A percentile compares a stretch with the other conserved stretches of the same genome.
Evolutionary conservation across 1,140 invertebrate genomes (phyloP).

Genomic region (Cryptotermes secundus): DNA sequence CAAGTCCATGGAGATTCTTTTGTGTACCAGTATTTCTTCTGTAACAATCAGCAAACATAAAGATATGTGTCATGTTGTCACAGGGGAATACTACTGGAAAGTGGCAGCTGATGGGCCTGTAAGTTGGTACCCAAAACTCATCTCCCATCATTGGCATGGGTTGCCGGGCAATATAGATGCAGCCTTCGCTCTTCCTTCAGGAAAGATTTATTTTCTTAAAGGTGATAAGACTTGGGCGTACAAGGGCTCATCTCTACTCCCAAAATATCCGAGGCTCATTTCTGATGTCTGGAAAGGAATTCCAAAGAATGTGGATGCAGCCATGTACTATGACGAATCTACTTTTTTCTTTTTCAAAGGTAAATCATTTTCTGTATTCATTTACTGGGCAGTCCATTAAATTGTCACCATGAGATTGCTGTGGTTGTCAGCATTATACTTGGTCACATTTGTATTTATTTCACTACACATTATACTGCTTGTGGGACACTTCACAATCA

Average conservation of each 20-base stretch:
- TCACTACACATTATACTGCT: too few relatives aligned
- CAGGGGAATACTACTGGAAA: conserved; percentile 1
- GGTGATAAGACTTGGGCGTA: neutral
- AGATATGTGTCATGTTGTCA: too few relatives aligned
- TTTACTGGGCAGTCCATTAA: too few relatives aligned
- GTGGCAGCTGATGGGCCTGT: neutral
- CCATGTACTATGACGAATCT: neutral
- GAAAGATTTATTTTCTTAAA: neutral
- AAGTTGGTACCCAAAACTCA: neutral
- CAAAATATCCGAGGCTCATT: neutral
- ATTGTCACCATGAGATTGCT: too few relatives aligned
- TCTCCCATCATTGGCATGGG: neutral
- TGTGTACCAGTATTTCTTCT: too few relatives aligned
- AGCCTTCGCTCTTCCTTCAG: neutral
- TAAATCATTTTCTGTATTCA: neutral
- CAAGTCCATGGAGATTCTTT: too few relatives aligned
- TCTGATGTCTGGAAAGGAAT: neutral
- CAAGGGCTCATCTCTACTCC: neutral
- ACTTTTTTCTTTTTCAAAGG: neutral
- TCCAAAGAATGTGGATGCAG: neutral
- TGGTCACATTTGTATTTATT: too few relatives aligned
- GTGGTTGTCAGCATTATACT: too few relatives aligned
- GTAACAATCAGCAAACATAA: too few relatives aligned
- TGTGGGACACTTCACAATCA: too few relatives aligned
- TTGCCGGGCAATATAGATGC: neutral